phyloP scores from a whole-genome alignment of 2,113 vertebrate species.

The Daboia siamensis region DNA sequence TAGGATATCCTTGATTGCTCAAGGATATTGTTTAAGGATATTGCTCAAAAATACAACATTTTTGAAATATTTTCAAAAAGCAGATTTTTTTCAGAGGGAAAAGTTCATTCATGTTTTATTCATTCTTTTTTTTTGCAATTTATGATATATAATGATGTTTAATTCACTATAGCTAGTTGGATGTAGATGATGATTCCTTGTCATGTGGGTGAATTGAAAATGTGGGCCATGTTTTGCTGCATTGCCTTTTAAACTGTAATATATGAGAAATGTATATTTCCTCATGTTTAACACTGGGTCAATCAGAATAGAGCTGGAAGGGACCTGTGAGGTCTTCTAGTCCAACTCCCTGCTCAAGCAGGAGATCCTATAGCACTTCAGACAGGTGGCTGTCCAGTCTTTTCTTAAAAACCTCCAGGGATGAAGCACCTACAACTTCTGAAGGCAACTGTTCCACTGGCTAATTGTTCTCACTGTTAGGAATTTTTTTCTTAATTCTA shows the following conservation, averaged over 20 bases:
- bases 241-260: not conserved
- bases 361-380: no score
- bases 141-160: not conserved
- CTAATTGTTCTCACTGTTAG: no score
- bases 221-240: not conserved
- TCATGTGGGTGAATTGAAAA: not conserved
- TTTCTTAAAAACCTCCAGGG: no score
- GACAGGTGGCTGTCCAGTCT: no score
- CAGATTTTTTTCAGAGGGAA: slow-evolving; percentile 4
- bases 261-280: not conserved
- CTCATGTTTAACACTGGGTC: not conserved
- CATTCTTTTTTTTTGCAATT: not conserved
- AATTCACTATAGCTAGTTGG: not conserved
- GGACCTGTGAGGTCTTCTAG: not conserved
- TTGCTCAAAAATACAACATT: not conserved
- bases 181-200: not conserved
- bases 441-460: no score
- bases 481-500: no score
- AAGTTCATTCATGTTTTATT: not conserved
- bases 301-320: not conserved
- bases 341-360: not conserved
- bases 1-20: not conserved
- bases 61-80: not conserved
- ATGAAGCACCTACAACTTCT: no score
- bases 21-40: not conserved